Conservation (phyloP, 2,888 invertebrate genomes). For the Caenorhabditis imperialis region DNA sequence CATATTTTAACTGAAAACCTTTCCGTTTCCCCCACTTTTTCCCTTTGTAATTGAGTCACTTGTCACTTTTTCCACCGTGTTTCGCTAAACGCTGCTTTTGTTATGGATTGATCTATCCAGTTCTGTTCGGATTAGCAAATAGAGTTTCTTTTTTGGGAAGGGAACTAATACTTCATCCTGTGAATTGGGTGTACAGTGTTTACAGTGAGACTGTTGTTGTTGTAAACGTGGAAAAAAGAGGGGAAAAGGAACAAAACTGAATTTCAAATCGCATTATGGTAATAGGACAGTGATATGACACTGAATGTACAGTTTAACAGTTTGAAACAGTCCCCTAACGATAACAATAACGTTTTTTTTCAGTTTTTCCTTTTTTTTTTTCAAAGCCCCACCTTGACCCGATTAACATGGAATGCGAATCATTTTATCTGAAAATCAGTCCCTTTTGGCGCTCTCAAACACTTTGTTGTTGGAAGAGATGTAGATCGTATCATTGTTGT, state of each 20-base stretch:
- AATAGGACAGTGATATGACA: conserved; percentile 26
- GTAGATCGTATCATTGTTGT: conserved; percentile 53
- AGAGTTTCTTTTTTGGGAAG: not conserved
- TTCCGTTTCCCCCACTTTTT: conserved; percentile 8
- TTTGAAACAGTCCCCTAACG: too few relatives aligned
- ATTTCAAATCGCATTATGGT: conserved; percentile 41
- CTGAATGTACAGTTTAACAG: too few relatives aligned
- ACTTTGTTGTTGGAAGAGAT: conserved; percentile 43
- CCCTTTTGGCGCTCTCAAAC: conserved; percentile 21
- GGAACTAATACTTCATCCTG: too few relatives aligned
- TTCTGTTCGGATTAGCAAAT: conserved; percentile 11
- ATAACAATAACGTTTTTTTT: too few relatives aligned
- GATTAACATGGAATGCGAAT: conserved; percentile 33
- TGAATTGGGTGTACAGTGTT: too few relatives aligned
- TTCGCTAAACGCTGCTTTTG: conserved; percentile 12
- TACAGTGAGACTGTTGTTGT: too few relatives aligned
- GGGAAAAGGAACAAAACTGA: conserved; percentile 5
- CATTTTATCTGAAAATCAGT: conserved; percentile 49
- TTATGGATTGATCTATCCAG: conserved; percentile 7
- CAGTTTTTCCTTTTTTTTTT: conserved; percentile 1
- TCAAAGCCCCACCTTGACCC: conserved; percentile 26
- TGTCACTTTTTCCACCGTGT: conserved; percentile 17
- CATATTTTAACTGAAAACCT: conserved; percentile 32
- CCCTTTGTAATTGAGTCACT: conserved; percentile 8
- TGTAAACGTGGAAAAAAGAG: too few relatives aligned